Percentiles rank a stretch among this genome's conserved stretches.
Evolutionary conservation across 1,140 invertebrate genomes (phyloP).

Genomic region (Caenorhabditis briggsae): DNA sequence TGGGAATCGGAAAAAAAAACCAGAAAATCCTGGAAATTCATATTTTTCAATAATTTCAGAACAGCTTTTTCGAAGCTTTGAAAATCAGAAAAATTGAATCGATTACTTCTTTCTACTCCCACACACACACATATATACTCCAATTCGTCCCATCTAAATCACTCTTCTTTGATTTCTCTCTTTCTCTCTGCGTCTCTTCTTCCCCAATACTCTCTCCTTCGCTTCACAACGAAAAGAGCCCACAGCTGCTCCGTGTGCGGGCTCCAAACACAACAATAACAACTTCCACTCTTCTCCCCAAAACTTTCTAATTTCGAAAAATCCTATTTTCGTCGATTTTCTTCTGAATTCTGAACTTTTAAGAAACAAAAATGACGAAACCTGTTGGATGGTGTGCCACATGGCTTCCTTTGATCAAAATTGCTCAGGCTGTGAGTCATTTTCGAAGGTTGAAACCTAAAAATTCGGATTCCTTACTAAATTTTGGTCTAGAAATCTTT

Average conservation of each 20-base stretch:
- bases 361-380: constrained; percentile 23
- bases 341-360: background rate
- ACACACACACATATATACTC: background rate
- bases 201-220: background rate
- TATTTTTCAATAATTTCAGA: too few relatives aligned
- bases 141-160: background rate
- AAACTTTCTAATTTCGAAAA: background rate
- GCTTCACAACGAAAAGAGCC: background rate
- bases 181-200: background rate
- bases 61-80: too few relatives aligned
- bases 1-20: too few relatives aligned
- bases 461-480: too few relatives aligned
- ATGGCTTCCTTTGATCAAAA: constrained; percentile 29
- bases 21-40: too few relatives aligned
- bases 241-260: background rate
- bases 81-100: too few relatives aligned
- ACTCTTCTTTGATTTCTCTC: background rate
- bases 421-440: constrained; percentile 10
- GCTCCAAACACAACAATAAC: background rate
- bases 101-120: too few relatives aligned
- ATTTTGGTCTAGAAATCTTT: too few relatives aligned
- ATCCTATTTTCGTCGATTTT: background rate
- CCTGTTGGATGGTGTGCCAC: constrained; percentile 36
- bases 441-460: too few relatives aligned
- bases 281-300: background rate